Evolutionary conservation across 2,888 invertebrate species (phyloP), one percentile per base, ranked within the genome.

Genomic region (Microdon myrmicae): DNA sequence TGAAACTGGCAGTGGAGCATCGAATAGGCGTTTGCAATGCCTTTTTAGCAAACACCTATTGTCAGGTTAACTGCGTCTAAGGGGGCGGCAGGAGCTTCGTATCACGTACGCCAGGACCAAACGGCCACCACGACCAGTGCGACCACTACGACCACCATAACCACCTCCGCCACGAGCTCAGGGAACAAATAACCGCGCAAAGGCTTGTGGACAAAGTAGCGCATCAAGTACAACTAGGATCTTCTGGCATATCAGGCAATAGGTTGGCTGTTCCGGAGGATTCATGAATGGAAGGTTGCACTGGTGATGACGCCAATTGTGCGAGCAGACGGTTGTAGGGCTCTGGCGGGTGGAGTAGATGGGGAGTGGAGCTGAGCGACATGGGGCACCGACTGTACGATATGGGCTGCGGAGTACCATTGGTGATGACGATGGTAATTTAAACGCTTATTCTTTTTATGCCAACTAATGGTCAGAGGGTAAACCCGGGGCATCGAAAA

Each of bases 371-470:
- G n/a, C n/a, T n/a, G n/a, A n/a, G n/a, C n/a, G n/a, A n/a, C n/a
- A n/a, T n/a, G n/a, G n/a, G n/a, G n/a, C n/a, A n/a, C n/a, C n/a
- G 41, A 48, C 41, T 54, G 41, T 48, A n/a, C n/a, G n/a, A n/a
- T n/a, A n/a, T n/a, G n/a, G n/a, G n/a, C n/a, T n/a, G n/a, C n/a
- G 43, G 48, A 54, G 54, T 60, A 60, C 41, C 43, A 53, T n/a
- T n/a, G n/a, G 32, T 41, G 59, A 60, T 61, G 60, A 61, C 55
- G 55, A 55, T 55, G 54, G 61, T 55, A 61, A 61, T 61, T 61
- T 56, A 32, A 61, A 56, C 56, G n/a, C 56, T 56, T 39, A 16
- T 31, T 9, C 41, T 61, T 39, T 60, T 44, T 45, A 34, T 22
- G 29, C 12, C 34, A 26, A 28, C 29, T 19, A 43, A 26, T 35